Conservation (phyloP, 2,797 vertebrate species). For the Crenuchus spilurus region DNA sequence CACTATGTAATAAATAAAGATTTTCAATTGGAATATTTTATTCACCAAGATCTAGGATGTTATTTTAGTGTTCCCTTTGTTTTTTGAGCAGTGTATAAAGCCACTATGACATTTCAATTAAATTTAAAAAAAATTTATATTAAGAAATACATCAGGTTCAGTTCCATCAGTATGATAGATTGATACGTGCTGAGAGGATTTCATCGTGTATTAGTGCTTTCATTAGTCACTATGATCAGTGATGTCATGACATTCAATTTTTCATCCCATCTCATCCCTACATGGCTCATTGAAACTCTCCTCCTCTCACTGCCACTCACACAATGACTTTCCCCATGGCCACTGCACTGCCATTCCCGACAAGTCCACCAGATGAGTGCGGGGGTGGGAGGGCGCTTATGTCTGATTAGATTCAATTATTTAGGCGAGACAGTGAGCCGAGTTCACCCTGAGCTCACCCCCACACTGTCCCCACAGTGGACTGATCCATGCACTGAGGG, state of each 20-base stretch:
- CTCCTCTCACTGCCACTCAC: conserved; percentile 22
- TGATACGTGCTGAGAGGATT: no score
- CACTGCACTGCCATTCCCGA: conserved; percentile 52
- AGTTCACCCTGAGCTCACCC: conserved; percentile 29
- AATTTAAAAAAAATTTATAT: no score
- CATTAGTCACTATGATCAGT: neutral
- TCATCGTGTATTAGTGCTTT: no score
- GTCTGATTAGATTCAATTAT: conserved; percentile 69
- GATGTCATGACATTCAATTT: neutral
- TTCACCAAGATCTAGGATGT: no score
- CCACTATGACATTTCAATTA: neutral
- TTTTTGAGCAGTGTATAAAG: no score
- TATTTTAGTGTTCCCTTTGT: no score
- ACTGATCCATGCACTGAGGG: neutral
- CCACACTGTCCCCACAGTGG: conserved; percentile 26
- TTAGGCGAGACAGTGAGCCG: conserved; percentile 55
- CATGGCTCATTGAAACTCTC: neutral
- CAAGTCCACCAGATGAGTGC: conserved; percentile 62
- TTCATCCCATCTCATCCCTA: neutral
- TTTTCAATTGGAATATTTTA: no score
- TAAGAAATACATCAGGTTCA: no score
- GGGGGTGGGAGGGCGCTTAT: conserved; percentile 66
- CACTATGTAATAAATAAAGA: no score
- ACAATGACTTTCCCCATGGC: conserved; percentile 65
- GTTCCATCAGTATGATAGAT: no score